Conservation (phyloP, 1,140 invertebrate genomes). For the Grapholita molesta region DNA sequence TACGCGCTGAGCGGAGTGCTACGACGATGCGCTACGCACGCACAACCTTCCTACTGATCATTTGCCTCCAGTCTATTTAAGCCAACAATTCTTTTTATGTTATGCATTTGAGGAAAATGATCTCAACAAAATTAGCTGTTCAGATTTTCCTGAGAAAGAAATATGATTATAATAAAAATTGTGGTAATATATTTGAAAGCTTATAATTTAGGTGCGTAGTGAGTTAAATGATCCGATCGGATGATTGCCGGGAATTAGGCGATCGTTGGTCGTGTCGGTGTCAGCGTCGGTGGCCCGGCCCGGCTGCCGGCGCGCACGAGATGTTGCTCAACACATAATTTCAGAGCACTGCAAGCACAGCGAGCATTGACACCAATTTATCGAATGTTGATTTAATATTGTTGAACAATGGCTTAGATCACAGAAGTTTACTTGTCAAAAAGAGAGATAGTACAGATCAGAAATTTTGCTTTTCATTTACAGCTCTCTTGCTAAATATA, state of each 20-base stretch:
- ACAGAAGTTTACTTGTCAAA: slow-evolving; percentile 2
- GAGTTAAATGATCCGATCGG: slow-evolving; percentile 51
- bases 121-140: neutral
- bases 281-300: slow-evolving; percentile 36
- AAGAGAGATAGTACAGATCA: no score
- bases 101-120: neutral
- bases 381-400: no score
- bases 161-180: neutral
- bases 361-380: slow-evolving; percentile 74
- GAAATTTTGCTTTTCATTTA: no score
- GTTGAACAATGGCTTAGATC: slow-evolving; percentile 51
- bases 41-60: neutral
- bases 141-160: neutral
- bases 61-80: neutral
- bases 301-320: slow-evolving; percentile 33
- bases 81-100: neutral
- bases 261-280: slow-evolving; percentile 39
- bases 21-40: slow-evolving; percentile 35
- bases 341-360: slow-evolving; percentile 74
- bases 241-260: slow-evolving; percentile 47
- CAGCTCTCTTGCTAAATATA: no score
- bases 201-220: neutral
- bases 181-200: neutral
- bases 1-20: slow-evolving; percentile 22
- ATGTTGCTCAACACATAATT: slow-evolving; percentile 69